Evolutionary conservation across 2,888 invertebrate species (phyloP).

Genomic region (Dendrolimus houi): DNA sequence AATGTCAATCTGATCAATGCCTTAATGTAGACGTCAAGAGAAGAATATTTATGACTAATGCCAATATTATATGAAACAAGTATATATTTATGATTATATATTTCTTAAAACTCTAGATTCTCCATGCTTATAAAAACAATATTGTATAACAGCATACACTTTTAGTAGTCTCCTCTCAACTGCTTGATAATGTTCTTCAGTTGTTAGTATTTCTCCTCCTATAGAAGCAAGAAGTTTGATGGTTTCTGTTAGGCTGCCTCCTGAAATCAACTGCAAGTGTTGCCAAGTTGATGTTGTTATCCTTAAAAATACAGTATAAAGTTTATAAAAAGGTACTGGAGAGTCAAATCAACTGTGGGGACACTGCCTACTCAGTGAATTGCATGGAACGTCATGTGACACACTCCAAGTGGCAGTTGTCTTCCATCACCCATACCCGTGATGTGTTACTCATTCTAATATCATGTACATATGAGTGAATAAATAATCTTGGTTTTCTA

Average conservation of each 20-base stretch:
- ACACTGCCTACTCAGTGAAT: too few relatives aligned
- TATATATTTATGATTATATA: conserved; percentile 8
- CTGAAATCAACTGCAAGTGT: conserved; percentile 81
- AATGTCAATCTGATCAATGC: too few relatives aligned
- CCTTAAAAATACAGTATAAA: conserved; percentile 50
- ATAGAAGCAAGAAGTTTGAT: conserved; percentile 72
- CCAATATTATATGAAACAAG: background rate
- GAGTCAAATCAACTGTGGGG: too few relatives aligned
- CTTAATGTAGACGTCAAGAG: too few relatives aligned
- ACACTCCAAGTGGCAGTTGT: too few relatives aligned
- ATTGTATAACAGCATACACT: conserved; percentile 85
- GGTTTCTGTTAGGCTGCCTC: conserved; percentile 80
- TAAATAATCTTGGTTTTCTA: too few relatives aligned
- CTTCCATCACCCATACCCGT: too few relatives aligned
- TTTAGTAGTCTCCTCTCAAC: conserved; percentile 85
- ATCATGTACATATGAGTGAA: too few relatives aligned
- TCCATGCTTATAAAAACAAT: conserved; percentile 80
- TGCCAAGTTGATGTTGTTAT: conserved; percentile 84
- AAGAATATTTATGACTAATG: too few relatives aligned
- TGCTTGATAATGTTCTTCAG: conserved; percentile 83
- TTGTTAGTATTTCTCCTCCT: conserved; percentile 77
- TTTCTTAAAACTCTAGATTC: conserved; percentile 60
- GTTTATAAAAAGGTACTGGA: background rate
- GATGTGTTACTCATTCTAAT: too few relatives aligned
- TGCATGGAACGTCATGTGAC: too few relatives aligned